phyloP scores from a whole-genome alignment of 2,113 vertebrate genomes.

The Anolis carolinensis region DNA sequence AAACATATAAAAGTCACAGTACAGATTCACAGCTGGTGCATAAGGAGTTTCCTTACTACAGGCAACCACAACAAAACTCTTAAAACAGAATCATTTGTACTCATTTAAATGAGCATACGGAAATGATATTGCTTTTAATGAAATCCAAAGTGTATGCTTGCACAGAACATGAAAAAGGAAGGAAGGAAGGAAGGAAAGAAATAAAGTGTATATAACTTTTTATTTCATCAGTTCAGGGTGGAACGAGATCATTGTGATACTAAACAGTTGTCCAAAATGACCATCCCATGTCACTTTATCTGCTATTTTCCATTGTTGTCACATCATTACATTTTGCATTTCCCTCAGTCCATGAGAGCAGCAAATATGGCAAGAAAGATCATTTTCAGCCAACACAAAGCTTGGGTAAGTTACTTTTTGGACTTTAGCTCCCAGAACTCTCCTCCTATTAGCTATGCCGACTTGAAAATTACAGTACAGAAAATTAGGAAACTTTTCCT shows the following conservation, averaged over 20 bases:
- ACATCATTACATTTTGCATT: neutral
- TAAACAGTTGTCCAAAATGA: neutral
- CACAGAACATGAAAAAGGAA: neutral
- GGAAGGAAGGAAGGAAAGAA: neutral
- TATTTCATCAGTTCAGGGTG: neutral
- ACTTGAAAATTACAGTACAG: no score
- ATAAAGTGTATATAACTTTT: neutral
- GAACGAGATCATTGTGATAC: neutral
- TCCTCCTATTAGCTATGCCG: no score
- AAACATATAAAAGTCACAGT: neutral
- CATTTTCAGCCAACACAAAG: no score
- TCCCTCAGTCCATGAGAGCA: neutral
- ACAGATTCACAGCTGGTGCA: neutral
- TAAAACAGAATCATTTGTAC: constrained; percentile 14
- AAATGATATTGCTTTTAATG: constrained; percentile 53
- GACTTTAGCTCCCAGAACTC: no score
- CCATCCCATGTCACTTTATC: neutral
- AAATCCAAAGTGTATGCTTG: neutral
- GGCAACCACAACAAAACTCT: constrained; percentile 41
- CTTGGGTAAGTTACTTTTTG: no score
- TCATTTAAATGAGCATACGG: constrained; percentile 45
- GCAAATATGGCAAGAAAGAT: neutral
- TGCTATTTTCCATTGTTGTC: neutral
- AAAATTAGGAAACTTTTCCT: no score
- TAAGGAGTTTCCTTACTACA: constrained; percentile 22